Conservation (phyloP, 2,113 vertebrate genomes). For the Butorides virescens region DNA sequence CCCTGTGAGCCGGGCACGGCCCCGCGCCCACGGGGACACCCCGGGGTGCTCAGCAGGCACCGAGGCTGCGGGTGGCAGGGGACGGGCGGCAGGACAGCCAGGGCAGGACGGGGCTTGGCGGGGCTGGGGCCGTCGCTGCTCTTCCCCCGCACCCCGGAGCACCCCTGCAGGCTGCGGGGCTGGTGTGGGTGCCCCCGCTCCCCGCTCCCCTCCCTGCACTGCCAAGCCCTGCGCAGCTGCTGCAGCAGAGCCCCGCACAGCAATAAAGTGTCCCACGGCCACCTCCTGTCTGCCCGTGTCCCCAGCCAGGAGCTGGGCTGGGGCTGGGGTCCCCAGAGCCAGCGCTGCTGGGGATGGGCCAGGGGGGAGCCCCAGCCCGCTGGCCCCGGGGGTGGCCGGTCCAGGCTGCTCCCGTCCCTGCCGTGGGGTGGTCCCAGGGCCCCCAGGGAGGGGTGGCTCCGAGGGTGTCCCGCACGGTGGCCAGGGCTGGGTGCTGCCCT, state of each 20-base stretch:
- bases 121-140: fast-evolving
- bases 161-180: fast-evolving
- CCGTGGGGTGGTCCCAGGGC: background rate
- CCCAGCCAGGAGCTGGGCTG: background rate
- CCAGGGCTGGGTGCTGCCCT: background rate
- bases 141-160: fast-evolving
- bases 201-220: background rate
- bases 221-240: background rate
- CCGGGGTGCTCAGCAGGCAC: background rate
- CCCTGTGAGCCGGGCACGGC: background rate
- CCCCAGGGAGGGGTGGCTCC: background rate
- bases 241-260: background rate
- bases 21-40: fast-evolving
- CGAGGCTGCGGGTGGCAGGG: fast-evolving
- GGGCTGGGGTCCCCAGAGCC: background rate
- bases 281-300: background rate
- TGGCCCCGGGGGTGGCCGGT: background rate
- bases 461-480: fast-evolving
- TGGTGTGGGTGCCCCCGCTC: fast-evolving
- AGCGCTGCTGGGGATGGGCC: background rate
- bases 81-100: fast-evolving
- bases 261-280: background rate
- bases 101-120: fast-evolving
- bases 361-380: background rate
- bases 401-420: background rate